Percentiles rank a stretch among this genome's conserved stretches.
Conservation (phyloP, 2,113 vertebrate species). For the Catagonus wagneri region DNA sequence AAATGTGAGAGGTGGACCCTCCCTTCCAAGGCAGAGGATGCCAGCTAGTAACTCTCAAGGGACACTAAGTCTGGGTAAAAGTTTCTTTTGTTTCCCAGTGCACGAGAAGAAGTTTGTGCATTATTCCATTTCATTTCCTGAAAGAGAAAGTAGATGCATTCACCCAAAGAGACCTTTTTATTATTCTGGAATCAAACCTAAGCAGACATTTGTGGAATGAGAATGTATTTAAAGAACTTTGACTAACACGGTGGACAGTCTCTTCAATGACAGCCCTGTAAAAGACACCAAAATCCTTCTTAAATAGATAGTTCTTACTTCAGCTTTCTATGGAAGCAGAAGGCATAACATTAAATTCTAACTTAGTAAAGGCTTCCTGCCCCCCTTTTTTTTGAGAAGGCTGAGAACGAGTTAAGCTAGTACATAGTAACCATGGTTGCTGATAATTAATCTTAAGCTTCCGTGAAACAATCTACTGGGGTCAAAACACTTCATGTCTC, state of each 20-base stretch:
- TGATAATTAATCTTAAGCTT: neutral
- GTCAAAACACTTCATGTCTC: neutral
- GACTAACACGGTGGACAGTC: slow-evolving; percentile 52
- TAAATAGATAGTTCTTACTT: slow-evolving; percentile 46
- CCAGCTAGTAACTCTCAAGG: neutral
- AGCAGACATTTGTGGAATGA: slow-evolving; percentile 59
- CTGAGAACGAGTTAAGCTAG: neutral
- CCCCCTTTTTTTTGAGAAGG: neutral
- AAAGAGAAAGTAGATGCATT: slow-evolving; percentile 57
- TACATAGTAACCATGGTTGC: neutral
- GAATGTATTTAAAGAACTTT: slow-evolving; percentile 69
- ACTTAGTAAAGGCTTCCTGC: neutral
- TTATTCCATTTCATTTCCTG: slow-evolving; percentile 60
- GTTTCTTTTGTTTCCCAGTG: slow-evolving; percentile 44
- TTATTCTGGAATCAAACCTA: slow-evolving; percentile 62
- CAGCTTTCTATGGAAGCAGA: slow-evolving; percentile 5
- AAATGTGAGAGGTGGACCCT: neutral
- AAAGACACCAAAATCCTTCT: slow-evolving; percentile 45
- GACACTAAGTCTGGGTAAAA: neutral
- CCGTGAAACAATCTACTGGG: neutral
- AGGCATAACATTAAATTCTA: slow-evolving; percentile 22
- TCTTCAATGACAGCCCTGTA: slow-evolving; percentile 41
- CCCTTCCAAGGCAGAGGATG: neutral
- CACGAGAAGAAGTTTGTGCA: neutral
- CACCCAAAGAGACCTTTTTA: slow-evolving; percentile 25